These are phyloP conservation scores for Agrotis puta DNA, from an alignment of 2,888 invertebrate species.

Conservation along the genomic window DNA sequence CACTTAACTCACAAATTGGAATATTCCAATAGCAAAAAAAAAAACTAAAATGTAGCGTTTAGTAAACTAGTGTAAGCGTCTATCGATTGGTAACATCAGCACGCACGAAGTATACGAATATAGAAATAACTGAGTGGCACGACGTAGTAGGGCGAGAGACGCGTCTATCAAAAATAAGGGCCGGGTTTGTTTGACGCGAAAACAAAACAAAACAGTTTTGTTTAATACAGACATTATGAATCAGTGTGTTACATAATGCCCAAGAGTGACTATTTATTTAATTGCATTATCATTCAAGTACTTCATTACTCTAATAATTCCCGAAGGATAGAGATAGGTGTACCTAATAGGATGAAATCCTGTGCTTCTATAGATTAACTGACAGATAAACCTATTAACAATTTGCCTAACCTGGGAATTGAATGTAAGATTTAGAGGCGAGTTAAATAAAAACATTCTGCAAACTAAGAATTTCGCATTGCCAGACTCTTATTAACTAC, in stretches of 20 bases:
- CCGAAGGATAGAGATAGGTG: too few species aligned
- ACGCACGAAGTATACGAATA: conserved; percentile 67
- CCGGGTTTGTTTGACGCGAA: conserved; percentile 60
- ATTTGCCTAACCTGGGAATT: too few species aligned
- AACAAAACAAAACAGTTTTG: not conserved
- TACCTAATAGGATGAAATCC: too few species aligned
- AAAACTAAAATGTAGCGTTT: conserved; percentile 5
- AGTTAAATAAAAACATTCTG: not conserved
- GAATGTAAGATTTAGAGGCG: too few species aligned
- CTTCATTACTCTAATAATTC: too few species aligned
- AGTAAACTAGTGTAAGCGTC: conserved; percentile 8
- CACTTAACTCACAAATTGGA: not conserved
- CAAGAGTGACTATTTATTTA: too few species aligned
- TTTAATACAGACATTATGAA: not conserved
- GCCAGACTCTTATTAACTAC: not conserved
- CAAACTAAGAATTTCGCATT: not conserved
- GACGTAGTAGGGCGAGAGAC: conserved; percentile 68
- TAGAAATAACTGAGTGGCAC: conserved; percentile 65
- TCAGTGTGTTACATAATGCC: too few species aligned
- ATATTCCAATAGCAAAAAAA: conserved; percentile 4
- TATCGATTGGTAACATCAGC: conserved; percentile 64
- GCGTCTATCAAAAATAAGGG: conserved; percentile 69
- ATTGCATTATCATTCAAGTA: too few species aligned
- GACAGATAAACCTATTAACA: too few species aligned
- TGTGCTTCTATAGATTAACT: too few species aligned